Percentiles rank a stretch among this genome's conserved stretches.
Conservation (phyloP, 2,888 invertebrate genomes). For the Ophion obscuratus region DNA sequence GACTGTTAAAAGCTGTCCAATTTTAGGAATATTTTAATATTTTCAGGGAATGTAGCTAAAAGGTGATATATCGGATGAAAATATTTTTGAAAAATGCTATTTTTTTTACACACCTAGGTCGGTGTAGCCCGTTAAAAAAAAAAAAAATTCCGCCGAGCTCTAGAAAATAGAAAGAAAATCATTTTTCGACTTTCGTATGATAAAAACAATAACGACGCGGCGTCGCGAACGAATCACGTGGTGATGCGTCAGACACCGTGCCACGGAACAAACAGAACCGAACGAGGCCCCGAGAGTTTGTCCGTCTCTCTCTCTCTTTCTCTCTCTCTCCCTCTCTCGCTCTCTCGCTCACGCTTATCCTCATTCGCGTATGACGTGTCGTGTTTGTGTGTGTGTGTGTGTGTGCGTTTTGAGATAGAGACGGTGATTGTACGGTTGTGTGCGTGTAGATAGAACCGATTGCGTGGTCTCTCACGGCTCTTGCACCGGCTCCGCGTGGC, state of each 20-base stretch:
- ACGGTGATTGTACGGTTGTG: background rate
- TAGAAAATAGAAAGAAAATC: background rate
- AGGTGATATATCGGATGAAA: too few species aligned
- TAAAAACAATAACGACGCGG: slow-evolving; percentile 32
- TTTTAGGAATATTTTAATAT: too few species aligned
- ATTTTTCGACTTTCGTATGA: background rate
- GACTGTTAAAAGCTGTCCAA: too few species aligned
- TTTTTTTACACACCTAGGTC: too few species aligned
- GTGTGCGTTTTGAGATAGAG: slow-evolving; percentile 37
- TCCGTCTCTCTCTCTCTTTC: slow-evolving; percentile 19
- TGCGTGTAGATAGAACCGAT: slow-evolving; percentile 44
- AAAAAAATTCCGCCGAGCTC: background rate
- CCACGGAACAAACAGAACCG: slow-evolving; percentile 43
- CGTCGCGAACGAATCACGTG: slow-evolving; percentile 75
- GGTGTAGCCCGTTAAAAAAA: too few species aligned
- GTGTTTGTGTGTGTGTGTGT: slow-evolving; percentile 42
- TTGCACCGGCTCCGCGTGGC: slow-evolving; percentile 59
- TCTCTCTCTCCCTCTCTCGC: background rate
- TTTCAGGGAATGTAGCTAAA: too few species aligned
- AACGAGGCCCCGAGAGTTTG: slow-evolving; percentile 37
- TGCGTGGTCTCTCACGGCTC: slow-evolving; percentile 59
- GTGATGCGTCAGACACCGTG: slow-evolving; percentile 76
- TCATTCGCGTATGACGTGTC: too few species aligned
- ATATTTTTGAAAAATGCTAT: too few species aligned
- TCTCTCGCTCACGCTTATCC: too few species aligned